These are phyloP conservation scores for Drosophila dunni DNA, from an alignment of 1,140 invertebrate genomes.

Conservation along the genomic window DNA sequence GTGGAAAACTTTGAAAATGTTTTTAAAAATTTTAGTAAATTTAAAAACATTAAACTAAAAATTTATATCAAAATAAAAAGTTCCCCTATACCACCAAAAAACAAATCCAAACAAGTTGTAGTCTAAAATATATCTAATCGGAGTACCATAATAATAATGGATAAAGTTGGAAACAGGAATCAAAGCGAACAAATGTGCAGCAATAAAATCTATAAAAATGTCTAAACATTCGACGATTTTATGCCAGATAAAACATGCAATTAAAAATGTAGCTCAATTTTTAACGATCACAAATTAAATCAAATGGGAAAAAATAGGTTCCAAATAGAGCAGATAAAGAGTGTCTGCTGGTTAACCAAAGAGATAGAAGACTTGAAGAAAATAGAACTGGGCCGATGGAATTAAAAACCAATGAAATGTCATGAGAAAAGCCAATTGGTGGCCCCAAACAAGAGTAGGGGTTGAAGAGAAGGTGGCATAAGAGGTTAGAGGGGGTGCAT, in stretches of 20 bases:
- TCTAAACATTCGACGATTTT: constrained; percentile 14
- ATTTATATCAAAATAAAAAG: background rate
- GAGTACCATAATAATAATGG: constrained; percentile 11
- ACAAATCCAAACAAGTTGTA: background rate
- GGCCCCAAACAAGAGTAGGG: constrained; percentile 8
- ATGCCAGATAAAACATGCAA: background rate
- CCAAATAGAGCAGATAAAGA: constrained; percentile 6
- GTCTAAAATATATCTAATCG: background rate
- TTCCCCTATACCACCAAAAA: background rate
- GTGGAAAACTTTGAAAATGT: background rate
- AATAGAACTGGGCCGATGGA: constrained; percentile 52
- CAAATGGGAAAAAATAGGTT: background rate
- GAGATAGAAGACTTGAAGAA: background rate
- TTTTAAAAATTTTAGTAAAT: background rate
- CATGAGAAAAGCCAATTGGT: constrained; percentile 56
- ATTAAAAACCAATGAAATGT: constrained; percentile 70
- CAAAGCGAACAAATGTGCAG: constrained; percentile 6
- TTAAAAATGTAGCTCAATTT: constrained; percentile 18
- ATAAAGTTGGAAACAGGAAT: background rate
- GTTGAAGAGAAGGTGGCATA: background rate
- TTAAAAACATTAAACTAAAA: background rate
- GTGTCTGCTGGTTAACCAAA: background rate
- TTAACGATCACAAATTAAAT: constrained; percentile 29
- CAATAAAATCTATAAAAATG: constrained; percentile 25
- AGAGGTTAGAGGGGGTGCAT: background rate